phyloP scores from a whole-genome alignment of 1,140 invertebrate genomes.

The Vollenhovia emeryi region DNA sequence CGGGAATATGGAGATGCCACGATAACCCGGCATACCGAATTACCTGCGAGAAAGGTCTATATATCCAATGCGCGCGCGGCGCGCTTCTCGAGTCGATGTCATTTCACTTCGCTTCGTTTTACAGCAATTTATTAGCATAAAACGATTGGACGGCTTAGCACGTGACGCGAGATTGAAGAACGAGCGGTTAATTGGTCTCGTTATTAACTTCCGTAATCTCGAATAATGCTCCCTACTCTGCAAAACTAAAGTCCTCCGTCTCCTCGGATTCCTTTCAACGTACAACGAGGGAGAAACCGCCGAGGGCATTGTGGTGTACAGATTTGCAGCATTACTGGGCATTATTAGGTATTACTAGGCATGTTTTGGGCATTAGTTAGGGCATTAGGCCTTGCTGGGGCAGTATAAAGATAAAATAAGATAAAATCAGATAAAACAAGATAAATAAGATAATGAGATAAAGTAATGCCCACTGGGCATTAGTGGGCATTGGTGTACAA shows the following conservation, averaged over 20 bases:
- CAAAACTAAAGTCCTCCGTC: not conserved
- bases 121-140: constrained; percentile 59
- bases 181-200: not conserved
- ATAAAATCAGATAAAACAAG: too few species aligned
- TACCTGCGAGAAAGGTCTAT: constrained; percentile 49
- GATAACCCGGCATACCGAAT: constrained; percentile 65
- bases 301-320: too few species aligned
- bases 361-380: too few species aligned
- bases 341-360: too few species aligned
- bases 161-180: not conserved
- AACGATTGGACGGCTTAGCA: constrained; percentile 42
- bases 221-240: not conserved
- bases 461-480: too few species aligned
- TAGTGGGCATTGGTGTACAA: too few species aligned
- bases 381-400: too few species aligned
- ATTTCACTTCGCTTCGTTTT: constrained; percentile 51
- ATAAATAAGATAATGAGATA: too few species aligned
- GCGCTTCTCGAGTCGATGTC: constrained; percentile 6
- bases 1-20: constrained; percentile 57
- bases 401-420: too few species aligned
- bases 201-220: not conserved
- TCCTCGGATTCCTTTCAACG: not conserved
- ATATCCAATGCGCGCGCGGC: constrained; percentile 18
- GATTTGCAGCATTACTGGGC: too few species aligned
- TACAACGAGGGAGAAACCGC: too few species aligned